Conservation (phyloP, 2,888 invertebrate species). For the Geophilus truncorum region DNA sequence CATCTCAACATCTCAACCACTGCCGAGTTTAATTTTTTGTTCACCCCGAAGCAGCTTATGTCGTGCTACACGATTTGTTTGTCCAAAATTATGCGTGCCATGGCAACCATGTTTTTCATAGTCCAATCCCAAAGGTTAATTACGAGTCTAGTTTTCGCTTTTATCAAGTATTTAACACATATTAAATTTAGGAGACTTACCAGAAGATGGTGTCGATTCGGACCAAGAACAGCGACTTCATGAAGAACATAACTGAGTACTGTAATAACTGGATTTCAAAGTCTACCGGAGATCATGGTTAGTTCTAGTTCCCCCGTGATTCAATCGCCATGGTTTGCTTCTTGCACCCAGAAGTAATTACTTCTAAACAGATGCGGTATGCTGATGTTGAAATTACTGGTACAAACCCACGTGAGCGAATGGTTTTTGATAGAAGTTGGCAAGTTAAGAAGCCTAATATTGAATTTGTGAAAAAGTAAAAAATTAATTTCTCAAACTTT, state of each 20-base stretch:
- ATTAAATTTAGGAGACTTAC: not conserved
- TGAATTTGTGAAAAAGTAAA: no score
- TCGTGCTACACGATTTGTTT: conserved; percentile 58
- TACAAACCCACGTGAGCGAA: conserved; percentile 59
- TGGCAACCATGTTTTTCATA: conserved; percentile 61
- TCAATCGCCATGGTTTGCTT: not conserved
- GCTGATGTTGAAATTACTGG: conserved; percentile 59
- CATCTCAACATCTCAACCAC: conserved; percentile 43
- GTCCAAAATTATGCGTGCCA: conserved; percentile 60
- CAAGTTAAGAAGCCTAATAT: not conserved
- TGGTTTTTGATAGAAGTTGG: conserved; percentile 54
- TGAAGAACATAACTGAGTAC: not conserved
- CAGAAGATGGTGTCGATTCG: not conserved
- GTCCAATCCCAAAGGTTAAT: conserved; percentile 49
- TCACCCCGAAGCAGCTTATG: conserved; percentile 72
- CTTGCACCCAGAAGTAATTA: not conserved
- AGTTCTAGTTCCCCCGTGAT: not conserved
- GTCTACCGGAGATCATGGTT: no score
- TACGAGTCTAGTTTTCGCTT: not conserved
- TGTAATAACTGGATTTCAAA: not conserved
- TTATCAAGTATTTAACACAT: not conserved
- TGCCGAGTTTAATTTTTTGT: conserved; percentile 72
- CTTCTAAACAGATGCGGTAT: conserved; percentile 43
- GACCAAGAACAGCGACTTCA: not conserved
- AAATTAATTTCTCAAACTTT: no score